Evolutionary conservation across 1,140 invertebrate genomes (phyloP).

Genomic region (Drosophila mauritiana): DNA sequence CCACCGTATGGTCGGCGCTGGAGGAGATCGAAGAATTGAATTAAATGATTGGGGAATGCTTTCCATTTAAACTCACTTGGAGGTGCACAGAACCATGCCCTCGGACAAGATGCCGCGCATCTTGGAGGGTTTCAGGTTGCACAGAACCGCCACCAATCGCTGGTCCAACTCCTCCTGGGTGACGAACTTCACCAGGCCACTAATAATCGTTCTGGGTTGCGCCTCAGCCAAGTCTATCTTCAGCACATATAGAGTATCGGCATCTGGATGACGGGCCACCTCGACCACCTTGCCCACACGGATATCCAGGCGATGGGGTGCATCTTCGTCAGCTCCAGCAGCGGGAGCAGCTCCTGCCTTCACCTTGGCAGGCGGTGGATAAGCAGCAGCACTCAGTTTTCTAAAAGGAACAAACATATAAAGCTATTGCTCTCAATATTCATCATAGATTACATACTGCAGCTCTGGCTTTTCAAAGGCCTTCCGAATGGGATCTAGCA

Average conservation of each 20-base stretch:
- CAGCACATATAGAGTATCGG: conserved; percentile 97
- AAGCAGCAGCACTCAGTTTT: conserved; percentile 89
- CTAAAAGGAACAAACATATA: conserved; percentile 36
- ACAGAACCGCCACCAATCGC: conserved; percentile 94
- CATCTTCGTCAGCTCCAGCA: conserved; percentile 87
- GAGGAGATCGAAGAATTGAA: conserved; percentile 6
- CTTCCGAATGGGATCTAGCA: conserved; percentile 96
- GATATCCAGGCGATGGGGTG: conserved; percentile 92
- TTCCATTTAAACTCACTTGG: conserved; percentile 86
- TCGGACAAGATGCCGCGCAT: conserved; percentile 95
- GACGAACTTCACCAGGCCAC: conserved; percentile 95
- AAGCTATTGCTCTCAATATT: not conserved
- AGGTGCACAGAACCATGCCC: conserved; percentile 97
- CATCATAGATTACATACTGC: conserved; percentile 85
- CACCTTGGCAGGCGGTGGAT: conserved; percentile 89
- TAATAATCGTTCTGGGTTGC: conserved; percentile 91
- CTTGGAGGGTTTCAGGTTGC: conserved; percentile 97
- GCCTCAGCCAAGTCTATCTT: conserved; percentile 93
- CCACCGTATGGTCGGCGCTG: conserved; percentile 90
- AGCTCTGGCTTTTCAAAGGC: conserved; percentile 93
- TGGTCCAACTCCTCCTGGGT: conserved; percentile 94
- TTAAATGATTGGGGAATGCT: not conserved
- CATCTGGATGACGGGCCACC: conserved; percentile 97
- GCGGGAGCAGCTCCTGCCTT: conserved; percentile 83
- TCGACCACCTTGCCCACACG: conserved; percentile 96